phyloP scores from a whole-genome alignment of 64 coral and sea anemone genomes.

The Pocillopora verrucosa region DNA sequence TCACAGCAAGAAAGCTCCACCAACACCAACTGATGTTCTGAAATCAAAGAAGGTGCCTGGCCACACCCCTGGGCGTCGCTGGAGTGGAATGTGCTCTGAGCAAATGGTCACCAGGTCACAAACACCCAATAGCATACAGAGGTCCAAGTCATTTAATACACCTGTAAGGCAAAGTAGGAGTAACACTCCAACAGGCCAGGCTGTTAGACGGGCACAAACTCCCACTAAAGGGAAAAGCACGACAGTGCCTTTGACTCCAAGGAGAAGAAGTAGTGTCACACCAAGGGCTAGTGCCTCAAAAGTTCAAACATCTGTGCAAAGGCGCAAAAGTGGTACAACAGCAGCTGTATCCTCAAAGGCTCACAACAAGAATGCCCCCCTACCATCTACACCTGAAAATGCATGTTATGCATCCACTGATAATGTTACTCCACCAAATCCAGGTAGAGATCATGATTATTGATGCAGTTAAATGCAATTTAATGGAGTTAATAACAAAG shows the following conservation, averaged over 20 bases:
- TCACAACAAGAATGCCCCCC: not conserved
- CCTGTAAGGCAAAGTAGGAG: not conserved
- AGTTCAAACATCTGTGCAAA: not conserved
- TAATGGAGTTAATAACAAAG: too few species aligned
- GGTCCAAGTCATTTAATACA: conserved; percentile 24
- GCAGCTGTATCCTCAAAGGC: not conserved
- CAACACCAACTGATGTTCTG: not conserved
- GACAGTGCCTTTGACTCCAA: not conserved
- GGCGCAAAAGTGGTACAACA: not conserved
- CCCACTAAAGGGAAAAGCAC: not conserved
- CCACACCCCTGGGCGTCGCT: not conserved
- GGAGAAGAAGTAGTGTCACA: conserved; percentile 12
- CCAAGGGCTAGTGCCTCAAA: not conserved
- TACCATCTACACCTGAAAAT: conserved; percentile 1
- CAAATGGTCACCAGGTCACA: not conserved
- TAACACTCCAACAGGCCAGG: not conserved
- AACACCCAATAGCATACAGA: not conserved
- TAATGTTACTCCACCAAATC: conserved; percentile 16
- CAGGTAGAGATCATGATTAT: not conserved
- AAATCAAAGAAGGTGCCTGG: not conserved
- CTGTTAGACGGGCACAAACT: not conserved
- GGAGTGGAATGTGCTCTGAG: not conserved
- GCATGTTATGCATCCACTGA: not conserved
- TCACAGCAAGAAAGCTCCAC: conserved; percentile 4
- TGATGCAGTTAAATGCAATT: too few species aligned